phyloP scores from a whole-genome alignment of 1,140 invertebrate genomes.

The Trichonephila clavata region DNA sequence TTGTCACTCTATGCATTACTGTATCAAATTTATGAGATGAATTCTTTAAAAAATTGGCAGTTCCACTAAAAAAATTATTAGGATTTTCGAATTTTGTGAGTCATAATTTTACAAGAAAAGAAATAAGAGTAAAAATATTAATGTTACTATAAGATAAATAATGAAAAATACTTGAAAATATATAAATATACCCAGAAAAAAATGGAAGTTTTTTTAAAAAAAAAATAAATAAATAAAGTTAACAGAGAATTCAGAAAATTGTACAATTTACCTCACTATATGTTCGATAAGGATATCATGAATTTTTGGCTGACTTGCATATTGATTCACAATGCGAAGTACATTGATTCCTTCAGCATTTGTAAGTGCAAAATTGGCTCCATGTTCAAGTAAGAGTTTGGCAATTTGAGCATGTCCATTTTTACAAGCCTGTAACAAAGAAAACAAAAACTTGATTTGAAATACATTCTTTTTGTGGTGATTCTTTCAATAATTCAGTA shows the following conservation, averaged over 20 bases:
- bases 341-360: conserved; percentile 78
- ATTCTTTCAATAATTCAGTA: not conserved
- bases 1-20: no score
- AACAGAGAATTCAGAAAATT: not conserved
- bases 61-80: no score
- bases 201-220: not conserved
- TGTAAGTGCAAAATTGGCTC: conserved; percentile 79
- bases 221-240: no score
- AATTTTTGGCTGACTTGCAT: conserved; percentile 77
- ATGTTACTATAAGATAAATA: no score
- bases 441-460: no score
- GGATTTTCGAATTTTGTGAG: no score
- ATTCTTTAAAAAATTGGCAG: no score
- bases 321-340: conserved; percentile 79
- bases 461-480: no score
- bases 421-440: conserved; percentile 78
- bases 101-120: no score
- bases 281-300: conserved; percentile 79
- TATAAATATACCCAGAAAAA: not conserved
- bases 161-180: not conserved
- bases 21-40: no score
- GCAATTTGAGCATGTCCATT: conserved; percentile 79
- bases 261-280: conserved; percentile 78
- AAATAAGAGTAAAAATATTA: no score
- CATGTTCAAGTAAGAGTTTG: conserved; percentile 79